Evolutionary conservation across 1,140 invertebrate species (phyloP), one percentile per base, ranked within the genome.

Genomic region (Gerris buenoi): DNA sequence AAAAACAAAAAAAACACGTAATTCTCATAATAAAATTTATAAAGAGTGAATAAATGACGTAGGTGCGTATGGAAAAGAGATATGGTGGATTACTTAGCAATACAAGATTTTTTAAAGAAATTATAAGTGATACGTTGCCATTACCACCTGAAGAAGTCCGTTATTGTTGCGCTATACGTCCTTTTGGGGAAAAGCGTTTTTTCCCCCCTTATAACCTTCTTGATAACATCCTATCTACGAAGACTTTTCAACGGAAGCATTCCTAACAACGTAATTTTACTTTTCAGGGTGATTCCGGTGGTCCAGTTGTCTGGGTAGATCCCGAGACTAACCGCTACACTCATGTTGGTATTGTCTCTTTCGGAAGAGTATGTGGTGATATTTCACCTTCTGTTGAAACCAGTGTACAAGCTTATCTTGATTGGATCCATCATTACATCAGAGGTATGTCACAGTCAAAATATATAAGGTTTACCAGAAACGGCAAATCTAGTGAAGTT

Each of bases 221-320:
- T 46, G 33, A 46, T 10, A 46, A 46, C 5, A 18, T 10, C 5
- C 5, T 46, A 10, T 18, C 33, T 46, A 18, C 33, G 18, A 18
- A 46, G 33, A 46, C 33, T 46, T 10, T 10, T 46, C 5, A 46
- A 46, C 18, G 33, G 18, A 46, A 10, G 5, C 5, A 46, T 46
- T 46, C 5, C 18, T 46, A 46, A 46, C 18, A 46, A 5, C 18
- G 5, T 10, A 46, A 10, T 5, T 10, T 46, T 46, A 46, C 33
- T 46, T n/a, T n/a, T 13, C 46, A 86, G 82, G 78, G 81, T 67
- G 86, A 89, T 72, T 86, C 84, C 25, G 86, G 86, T 25, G 85
- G 85, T 5, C 85, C 85, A 0, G 68, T 85, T 2, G 72, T 85
- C 14, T 85, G 81, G 77, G 74, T 78, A 56, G 80, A 85, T 71